Evolutionary conservation across 35 echinoderm and acorn worm genomes (phyloP).

Genomic region (Apostichopus parvimensis): DNA sequence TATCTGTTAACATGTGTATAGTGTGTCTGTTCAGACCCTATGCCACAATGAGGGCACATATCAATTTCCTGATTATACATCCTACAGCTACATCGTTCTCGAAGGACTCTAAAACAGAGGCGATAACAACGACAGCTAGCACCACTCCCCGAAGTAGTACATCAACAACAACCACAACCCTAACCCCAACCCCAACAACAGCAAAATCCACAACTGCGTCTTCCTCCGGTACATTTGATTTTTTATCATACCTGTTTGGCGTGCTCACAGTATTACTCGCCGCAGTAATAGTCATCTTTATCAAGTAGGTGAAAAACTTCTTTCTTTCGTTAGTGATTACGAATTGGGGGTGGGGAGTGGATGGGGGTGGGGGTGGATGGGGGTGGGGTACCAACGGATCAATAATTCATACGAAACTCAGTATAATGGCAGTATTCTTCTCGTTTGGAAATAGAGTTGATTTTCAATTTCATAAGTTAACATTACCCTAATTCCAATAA

Average conservation of each 20-base stretch:
- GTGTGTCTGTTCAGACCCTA: too few relatives aligned
- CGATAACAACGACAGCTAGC: background rate
- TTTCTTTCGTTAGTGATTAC: too few relatives aligned
- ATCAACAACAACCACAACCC: background rate
- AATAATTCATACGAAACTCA: too few relatives aligned
- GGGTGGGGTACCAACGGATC: too few relatives aligned
- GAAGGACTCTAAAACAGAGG: background rate
- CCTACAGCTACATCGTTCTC: background rate
- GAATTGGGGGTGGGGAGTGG: too few relatives aligned
- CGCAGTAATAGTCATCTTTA: background rate
- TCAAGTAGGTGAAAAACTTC: background rate
- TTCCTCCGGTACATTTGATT: background rate
- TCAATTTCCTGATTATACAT: background rate
- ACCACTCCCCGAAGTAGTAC: background rate
- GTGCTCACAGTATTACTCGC: background rate
- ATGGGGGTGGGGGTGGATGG: too few relatives aligned
- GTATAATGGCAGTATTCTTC: too few relatives aligned
- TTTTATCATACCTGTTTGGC: background rate
- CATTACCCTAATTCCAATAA: too few relatives aligned
- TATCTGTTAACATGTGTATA: too few relatives aligned
- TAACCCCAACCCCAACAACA: background rate
- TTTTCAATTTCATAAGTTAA: too few relatives aligned
- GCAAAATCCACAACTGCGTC: background rate
- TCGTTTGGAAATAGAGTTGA: too few relatives aligned
- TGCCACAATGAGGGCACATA: background rate